A percentile compares a stretch with the other conserved stretches of the same genome.
Conservation (phyloP, 2,113 vertebrate genomes). For the Anhinga rufa region DNA sequence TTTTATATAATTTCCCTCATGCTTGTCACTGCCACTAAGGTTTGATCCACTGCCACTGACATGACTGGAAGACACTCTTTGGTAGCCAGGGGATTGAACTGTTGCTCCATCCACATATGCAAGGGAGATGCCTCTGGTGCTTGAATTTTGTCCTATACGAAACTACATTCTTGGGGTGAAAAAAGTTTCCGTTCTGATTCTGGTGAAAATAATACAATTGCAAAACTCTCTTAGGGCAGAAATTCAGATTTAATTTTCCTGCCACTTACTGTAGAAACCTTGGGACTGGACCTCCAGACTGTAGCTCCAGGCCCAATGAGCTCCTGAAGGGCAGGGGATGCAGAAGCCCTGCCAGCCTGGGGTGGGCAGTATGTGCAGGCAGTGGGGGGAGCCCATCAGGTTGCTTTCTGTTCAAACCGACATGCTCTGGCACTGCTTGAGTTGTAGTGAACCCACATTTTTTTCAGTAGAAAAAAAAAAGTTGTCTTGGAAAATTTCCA, state of each 20-base stretch:
- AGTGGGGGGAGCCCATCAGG: not conserved
- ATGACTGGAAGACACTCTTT: not conserved
- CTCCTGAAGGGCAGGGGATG: not conserved
- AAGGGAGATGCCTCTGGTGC: not conserved
- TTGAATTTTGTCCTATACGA: not conserved
- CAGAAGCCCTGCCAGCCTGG: not conserved
- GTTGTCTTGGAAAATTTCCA: not conserved
- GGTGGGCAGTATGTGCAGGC: not conserved
- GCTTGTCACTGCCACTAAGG: not conserved
- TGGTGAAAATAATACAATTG: not conserved
- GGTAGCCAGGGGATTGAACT: not conserved
- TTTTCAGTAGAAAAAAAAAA: not conserved
- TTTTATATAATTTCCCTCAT: not conserved
- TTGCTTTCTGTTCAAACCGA: not conserved
- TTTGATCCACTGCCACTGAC: not conserved
- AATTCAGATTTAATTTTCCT: not conserved
- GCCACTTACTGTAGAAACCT: not conserved
- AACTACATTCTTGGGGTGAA: not conserved
- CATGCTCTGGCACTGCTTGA: not conserved
- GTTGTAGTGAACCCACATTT: not conserved
- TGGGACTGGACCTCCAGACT: not conserved
- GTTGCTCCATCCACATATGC: not conserved
- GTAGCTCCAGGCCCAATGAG: not conserved
- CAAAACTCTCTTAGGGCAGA: not conserved
- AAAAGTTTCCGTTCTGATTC: not conserved